These are phyloP conservation scores for Aphelinus atriplicis DNA, from an alignment of 1,140 invertebrate species.

Conservation along the genomic window DNA sequence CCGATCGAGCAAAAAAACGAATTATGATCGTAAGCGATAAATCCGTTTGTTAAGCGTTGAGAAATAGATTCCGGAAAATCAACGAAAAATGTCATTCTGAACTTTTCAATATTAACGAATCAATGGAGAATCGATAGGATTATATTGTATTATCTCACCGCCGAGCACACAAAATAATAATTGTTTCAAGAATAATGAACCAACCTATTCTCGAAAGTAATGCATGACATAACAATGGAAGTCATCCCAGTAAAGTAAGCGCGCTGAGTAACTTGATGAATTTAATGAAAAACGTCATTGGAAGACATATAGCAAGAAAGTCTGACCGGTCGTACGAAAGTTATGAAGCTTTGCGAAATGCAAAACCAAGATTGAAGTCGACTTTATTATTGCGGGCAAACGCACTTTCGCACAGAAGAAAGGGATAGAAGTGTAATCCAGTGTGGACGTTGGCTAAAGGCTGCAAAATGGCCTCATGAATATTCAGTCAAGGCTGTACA, in stretches of 20 bases:
- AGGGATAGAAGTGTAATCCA: constrained; percentile 45
- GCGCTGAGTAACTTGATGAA: constrained; percentile 4
- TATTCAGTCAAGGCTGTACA: constrained; percentile 48
- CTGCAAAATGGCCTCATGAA: constrained; percentile 54
- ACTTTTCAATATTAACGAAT: constrained; percentile 22
- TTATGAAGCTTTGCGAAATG: constrained; percentile 16
- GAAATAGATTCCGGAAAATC: constrained; percentile 2
- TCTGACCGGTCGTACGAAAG: background rate
- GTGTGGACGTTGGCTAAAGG: constrained; percentile 40
- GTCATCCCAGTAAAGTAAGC: background rate
- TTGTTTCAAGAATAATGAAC: background rate
- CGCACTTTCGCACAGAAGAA: constrained; percentile 44
- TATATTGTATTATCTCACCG: too few relatives aligned
- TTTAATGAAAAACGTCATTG: constrained; percentile 28
- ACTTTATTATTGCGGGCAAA: constrained; percentile 36
- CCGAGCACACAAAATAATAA: too few relatives aligned
- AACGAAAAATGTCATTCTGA: constrained; percentile 16
- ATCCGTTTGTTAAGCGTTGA: constrained; percentile 37
- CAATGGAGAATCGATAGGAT: constrained; percentile 5
- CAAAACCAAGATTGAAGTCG: constrained; percentile 42
- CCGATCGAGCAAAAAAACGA: constrained; percentile 54
- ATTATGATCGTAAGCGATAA: constrained; percentile 59
- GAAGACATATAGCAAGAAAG: constrained; percentile 12
- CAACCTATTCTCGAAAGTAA: background rate
- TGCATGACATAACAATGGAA: background rate